Evolutionary conservation across 2,113 vertebrate species (phyloP).

Genomic region (Scomber colias): DNA sequence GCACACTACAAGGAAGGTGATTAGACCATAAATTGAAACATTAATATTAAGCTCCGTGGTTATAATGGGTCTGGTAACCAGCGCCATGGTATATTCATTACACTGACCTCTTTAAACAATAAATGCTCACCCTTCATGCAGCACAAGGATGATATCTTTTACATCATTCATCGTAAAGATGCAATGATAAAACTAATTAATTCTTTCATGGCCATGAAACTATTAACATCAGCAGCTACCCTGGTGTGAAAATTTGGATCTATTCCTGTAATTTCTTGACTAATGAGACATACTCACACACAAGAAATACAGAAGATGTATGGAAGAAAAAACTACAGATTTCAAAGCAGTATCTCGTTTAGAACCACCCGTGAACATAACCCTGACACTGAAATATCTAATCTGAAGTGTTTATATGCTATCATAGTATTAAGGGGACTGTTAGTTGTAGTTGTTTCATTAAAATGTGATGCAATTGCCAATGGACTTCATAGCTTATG

Average conservation of each 20-base stretch:
- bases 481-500: not conserved
- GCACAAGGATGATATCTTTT: not conserved
- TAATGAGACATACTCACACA: slow-evolving; percentile 14
- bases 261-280: not conserved
- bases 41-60: not conserved
- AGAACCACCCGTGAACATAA: not conserved
- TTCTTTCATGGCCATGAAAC: slow-evolving; percentile 30
- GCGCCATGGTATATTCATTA: not conserved
- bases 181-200: slow-evolving; percentile 40
- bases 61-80: not conserved
- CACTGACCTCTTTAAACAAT: slow-evolving; percentile 28
- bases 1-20: not conserved
- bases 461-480: no score
- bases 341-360: not conserved
- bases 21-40: not conserved
- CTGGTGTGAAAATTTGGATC: slow-evolving; percentile 21
- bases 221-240: slow-evolving; percentile 33
- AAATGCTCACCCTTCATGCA: slow-evolving; percentile 15
- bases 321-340: not conserved
- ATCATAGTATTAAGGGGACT: not conserved
- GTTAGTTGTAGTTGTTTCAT: not conserved
- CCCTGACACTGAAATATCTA: not conserved
- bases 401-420: not conserved
- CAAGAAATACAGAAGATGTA: not conserved
- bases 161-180: slow-evolving; percentile 24